These are phyloP conservation scores for Pristionchus entomophagus DNA, from an alignment of 2,888 invertebrate species.

Conservation along the genomic window DNA sequence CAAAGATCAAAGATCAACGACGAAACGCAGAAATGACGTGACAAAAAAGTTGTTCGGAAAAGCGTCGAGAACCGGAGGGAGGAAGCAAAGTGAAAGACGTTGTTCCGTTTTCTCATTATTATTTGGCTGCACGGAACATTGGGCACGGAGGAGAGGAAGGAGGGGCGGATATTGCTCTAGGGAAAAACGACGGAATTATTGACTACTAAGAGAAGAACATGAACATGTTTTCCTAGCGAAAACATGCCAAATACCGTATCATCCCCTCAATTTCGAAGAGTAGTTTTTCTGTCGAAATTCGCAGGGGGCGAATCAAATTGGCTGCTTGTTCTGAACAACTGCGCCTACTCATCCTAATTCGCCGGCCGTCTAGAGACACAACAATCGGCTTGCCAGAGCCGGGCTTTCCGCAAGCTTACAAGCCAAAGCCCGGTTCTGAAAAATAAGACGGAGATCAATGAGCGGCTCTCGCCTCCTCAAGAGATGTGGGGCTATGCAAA, in stretches of 20 bases:
- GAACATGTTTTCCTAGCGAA: neutral
- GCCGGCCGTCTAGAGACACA: neutral
- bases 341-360: conserved; percentile 4
- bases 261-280: neutral
- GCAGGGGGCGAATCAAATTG: neutral
- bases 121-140: conserved; percentile 26
- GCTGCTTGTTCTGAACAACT: neutral
- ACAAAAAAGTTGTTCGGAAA: neutral
- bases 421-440: conserved; percentile 22
- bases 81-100: neutral
- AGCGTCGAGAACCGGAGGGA: neutral
- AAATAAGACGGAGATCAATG: conserved; percentile 34
- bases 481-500: conserved; percentile 39
- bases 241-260: neutral
- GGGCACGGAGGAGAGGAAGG: neutral
- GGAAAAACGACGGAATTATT: neutral
- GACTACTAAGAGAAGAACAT: neutral
- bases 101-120: conserved; percentile 29
- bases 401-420: neutral
- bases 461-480: neutral
- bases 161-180: neutral
- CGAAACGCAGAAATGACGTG: neutral
- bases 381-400: neutral
- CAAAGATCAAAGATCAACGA: neutral
- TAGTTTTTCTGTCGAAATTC: neutral